Conservation (phyloP, 2,113 vertebrate genomes). For the Lethenteron camtschaticum region DNA sequence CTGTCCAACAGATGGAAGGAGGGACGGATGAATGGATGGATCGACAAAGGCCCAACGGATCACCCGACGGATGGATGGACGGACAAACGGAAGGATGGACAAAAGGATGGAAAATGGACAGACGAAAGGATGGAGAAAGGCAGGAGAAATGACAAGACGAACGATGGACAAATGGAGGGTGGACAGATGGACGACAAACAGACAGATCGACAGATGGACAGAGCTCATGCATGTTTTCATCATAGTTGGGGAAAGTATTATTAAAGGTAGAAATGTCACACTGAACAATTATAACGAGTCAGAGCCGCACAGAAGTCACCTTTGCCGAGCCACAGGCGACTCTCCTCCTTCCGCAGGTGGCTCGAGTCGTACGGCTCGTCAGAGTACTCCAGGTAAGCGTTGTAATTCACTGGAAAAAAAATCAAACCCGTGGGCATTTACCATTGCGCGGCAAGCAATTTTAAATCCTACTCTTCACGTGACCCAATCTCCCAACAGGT, state of each 20-base stretch:
- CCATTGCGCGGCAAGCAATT: no score
- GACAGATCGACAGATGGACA: not conserved
- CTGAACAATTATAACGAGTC: no score
- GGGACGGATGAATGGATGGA: not conserved
- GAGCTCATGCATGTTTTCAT: not conserved
- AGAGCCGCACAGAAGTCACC: slow-evolving; percentile 23
- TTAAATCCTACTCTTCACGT: no score
- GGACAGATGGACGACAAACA: not conserved
- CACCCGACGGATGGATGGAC: not conserved
- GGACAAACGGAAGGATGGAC: not conserved
- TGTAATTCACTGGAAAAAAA: slow-evolving; percentile 39
- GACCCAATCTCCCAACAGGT: not conserved
- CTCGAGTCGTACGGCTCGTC: slow-evolving; percentile 49
- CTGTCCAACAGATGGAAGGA: slow-evolving; percentile 19
- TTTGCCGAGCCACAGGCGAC: slow-evolving; percentile 58
- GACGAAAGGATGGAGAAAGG: not conserved
- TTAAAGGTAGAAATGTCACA: no score
- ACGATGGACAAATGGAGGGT: not conserved
- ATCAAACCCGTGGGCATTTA: not conserved
- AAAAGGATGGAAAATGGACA: not conserved
- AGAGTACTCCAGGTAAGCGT: slow-evolving; percentile 46
- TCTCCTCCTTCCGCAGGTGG: slow-evolving; percentile 19
- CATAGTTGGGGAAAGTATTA: not conserved
- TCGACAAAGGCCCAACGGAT: not conserved
- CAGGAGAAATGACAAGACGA: not conserved